Evolutionary conservation across 1,140 invertebrate genomes (phyloP), one percentile per base, ranked within the genome.

Genomic region (Luehdorfia chinensis): DNA sequence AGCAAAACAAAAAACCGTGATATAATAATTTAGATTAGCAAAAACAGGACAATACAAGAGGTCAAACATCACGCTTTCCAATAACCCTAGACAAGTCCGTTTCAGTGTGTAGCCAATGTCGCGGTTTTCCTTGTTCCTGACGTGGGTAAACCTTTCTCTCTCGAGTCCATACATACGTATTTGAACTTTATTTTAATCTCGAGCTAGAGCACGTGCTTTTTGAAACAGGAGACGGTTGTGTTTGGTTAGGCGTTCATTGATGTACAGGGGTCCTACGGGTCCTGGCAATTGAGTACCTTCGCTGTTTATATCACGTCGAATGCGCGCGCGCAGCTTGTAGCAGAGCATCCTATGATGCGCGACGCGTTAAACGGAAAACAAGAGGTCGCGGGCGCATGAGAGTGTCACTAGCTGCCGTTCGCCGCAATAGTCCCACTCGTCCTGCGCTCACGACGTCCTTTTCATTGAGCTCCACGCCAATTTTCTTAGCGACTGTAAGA

Each of bases 221-320:
- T 37, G 36, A 27, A 49, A 49, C 4, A 49, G 21, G 16, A 32
- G 36, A 4, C 47, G 36, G 12, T 49, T 49, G n/a, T 31, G 23
- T 32, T 49, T 37, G 7, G 47, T 49, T 12, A 49, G 18, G 4
- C 23, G 25, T 12, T 49, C 47, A 37, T 49, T 49, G 7, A 49
- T 31, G n/a, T 32, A 49, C 4, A 49, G 14, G 8, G 13, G 23
- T 19, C 27, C 30, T 6, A 27, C 4, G n/a, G 34, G 25, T 16
- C 33, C 36, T 0, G 15, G 9, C 5, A 49, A 8, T 16, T 41
- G 14, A 15, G 41, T 13, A 16, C 36, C 30, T 18, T 39, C 28
- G 13, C 23, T 33, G 7, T 13, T 41, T 1, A 49, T 14, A 6
- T 37, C 4, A 2, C 37, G 36, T 5, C 27, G 25, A 13, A 27